Base-by-base conservation (phyloP, 2,888 invertebrate species). In the Microplitis manilae region DNA sequence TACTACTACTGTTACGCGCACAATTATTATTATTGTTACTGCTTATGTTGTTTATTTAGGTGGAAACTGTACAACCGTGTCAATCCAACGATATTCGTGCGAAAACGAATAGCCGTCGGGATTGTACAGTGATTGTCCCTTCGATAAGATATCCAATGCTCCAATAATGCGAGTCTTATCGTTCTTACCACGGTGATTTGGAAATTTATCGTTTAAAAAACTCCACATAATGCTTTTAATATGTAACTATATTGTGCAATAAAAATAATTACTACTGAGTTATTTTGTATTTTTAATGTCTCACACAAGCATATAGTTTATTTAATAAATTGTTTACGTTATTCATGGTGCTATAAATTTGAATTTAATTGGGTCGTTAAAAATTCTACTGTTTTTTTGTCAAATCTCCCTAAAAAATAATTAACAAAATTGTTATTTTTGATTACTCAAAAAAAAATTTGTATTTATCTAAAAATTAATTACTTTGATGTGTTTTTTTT, bases 51-150 rank as follows among this genome's bases (percentile, higher is more conserved):
- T 50, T 62, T 62, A 62, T 62, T 20, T 62, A 20, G 62, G 62
- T 62, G 62, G 15, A 15, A 62, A 62, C 20, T 15, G 17, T 62
- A 20, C 17, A 62, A 62, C 62, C 62, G 20, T 62, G 62, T 62
- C 62, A 17, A 62, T 62, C 62, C 8, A 17, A 62, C 62, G 62
- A 62, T 62, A 62, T 62, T 62, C 17, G 62, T 20, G 62, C 20
- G 62, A 6, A 15, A 17, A 15, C 15, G 20, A 62, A 62, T 4
- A 62, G 62, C 15, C 62, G 6, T 6, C 9, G 15, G 8, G 17
- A 62, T 62, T 8, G 15, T 62, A 17, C 62, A 15, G 8, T 62
- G 62, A 62, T 62, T 62, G 20, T 62, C 15, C 7, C 62, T 62
- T 62, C 20, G 62, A 62, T 62, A 62, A 62, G 20, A 62, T 9